phyloP scores from a whole-genome alignment of 2,797 vertebrate species.

The Neosilurus hyrtlii region DNA sequence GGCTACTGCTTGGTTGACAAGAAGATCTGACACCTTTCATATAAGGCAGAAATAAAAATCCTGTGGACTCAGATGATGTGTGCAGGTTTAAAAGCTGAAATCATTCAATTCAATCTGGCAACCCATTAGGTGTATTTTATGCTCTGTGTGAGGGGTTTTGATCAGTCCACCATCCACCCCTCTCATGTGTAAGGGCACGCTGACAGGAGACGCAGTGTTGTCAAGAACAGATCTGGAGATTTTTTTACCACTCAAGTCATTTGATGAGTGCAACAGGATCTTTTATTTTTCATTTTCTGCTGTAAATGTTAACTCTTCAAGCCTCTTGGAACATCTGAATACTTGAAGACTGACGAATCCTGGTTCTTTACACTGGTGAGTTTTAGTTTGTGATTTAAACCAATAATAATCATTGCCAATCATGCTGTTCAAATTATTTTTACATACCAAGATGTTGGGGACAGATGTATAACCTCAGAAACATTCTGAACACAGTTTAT shows the following conservation, averaged over 20 bases:
- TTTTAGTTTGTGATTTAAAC: neutral
- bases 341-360: neutral
- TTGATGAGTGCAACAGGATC: neutral
- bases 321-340: neutral
- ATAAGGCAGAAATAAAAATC: neutral
- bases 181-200: neutral
- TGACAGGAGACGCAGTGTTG: neutral
- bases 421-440: neutral
- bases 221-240: conserved; percentile 1
- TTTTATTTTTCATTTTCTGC: neutral
- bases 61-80: neutral
- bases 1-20: neutral
- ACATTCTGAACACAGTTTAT: neutral
- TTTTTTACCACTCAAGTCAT: neutral
- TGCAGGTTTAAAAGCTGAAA: neutral
- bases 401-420: too few species aligned
- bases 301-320: neutral
- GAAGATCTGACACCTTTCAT: neutral
- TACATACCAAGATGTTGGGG: neutral
- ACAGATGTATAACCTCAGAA: neutral
- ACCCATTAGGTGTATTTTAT: conserved; percentile 18
- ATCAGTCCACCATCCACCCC: conserved; percentile 10
- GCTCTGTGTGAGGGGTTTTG: conserved; percentile 13
- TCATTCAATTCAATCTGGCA: conserved; percentile 22
- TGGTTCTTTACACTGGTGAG: conserved; percentile 2